Evolutionary conservation across 1,140 invertebrate genomes (phyloP), one percentile per base, ranked within the genome.

Genomic region (Teleogryllus occipitalis): DNA sequence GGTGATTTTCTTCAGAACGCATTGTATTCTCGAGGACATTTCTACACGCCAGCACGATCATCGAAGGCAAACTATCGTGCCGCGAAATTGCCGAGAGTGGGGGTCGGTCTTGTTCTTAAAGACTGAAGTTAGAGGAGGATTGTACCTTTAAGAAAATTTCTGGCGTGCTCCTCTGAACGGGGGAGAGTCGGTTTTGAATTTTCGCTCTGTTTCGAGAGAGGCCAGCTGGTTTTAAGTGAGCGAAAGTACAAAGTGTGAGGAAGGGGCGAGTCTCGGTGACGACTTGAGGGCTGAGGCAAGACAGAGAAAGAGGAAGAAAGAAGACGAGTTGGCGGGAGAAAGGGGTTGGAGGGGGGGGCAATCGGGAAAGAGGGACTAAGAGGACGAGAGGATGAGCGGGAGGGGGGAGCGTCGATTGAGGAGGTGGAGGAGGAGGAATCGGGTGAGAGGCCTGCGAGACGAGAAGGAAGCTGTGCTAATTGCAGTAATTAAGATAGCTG

Each of bases 401-500:
- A 18, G 54, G 54, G 18, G 54, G 54, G 54, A 65, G 54, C 10
- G 54, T 10, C 10, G 54, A 14, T 14, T 10, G 54, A 65, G 54
- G 54, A 65, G 54, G 18, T 14, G 10, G 18, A 65, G 54, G 18
- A 65, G 54, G 18, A 65, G 54, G 18, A 65, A 18, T 14, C 10
- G 54, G 54, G 18, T 10, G 18, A 65, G 54, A 14, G 18, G 54
- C 10, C 10, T 14, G 18, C 18, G 54, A 18, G 54, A 65, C 10
- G 54, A 65, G 54, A 18, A 65, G 54, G 54, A 65, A 65, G 54
- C 18, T 65, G 54, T 65, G 54, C 54, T 65, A 65, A 65, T 65
- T 65, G 54, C 54, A 65, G 54, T 65, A 65, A 65, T 65, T 65
- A 65, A 65, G 54, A 65, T 65, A 65, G 54, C 54, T 65, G 54